Evolutionary conservation across 1,140 invertebrate genomes (phyloP), one percentile per base, ranked within the genome.

Genomic region (Procambarus virginalis): DNA sequence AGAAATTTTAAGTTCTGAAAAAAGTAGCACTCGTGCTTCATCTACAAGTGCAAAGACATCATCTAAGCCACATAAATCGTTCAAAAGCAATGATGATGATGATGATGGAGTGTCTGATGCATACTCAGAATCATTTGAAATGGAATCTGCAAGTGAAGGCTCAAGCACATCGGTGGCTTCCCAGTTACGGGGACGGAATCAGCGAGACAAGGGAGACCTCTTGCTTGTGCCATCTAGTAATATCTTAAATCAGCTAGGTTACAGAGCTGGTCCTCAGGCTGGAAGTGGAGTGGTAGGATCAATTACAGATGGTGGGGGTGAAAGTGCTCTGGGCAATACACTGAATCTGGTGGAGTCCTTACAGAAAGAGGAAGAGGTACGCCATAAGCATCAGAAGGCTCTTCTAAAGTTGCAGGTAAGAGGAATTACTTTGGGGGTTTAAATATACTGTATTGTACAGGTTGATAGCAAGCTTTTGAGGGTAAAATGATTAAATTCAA

Each of bases 91-190:
- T n/a, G 80, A 89, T 22, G 51, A 34, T 34, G n/a, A n/a, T n/a
- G 51, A 34, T 34, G 34, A 34, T 34, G 34, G 34, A 34, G 75
- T 46, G 17, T 80, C 58, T 9, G 83, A 68, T 46, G 9, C 22
- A 46, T 91, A 91, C 70, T 86, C 89, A 58, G 89, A 91, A 14
- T 91, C 90, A 6, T 87, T 86, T 78, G 84, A 91, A 83, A 55
- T 86, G 5, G 84, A 91, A 22, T 91, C 90, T 48, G 79, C 70
- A 51, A 91, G 64, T 84, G 81, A 86, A 8, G 46, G 75, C 51
- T 78, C 90, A 34, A 78, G 49, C 17, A 22, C 78, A 45, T 85
- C 79, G 2, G 48, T 49, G 10, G 58, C 73, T 8, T 75, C 75
- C 46, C 51, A 78, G 14, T 79, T 60, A n/a, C 83, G 55, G 48